Evolutionary conservation across 2,113 vertebrate species (phyloP).

Genomic region (Channa maculata): DNA sequence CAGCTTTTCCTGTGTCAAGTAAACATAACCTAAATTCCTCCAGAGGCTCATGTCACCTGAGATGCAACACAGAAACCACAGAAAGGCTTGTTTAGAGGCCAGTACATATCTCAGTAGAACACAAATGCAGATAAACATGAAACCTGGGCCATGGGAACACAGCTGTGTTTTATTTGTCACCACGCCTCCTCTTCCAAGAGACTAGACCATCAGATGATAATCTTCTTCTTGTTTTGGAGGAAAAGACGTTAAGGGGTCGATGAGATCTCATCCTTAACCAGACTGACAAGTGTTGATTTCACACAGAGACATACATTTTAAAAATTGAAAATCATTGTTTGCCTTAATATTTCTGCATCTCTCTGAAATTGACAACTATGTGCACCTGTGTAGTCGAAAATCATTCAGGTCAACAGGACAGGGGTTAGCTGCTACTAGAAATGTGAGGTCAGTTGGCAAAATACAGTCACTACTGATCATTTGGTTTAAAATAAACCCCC

Average conservation of each 20-base stretch:
- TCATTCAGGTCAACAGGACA: background rate
- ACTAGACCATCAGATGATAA: constrained; percentile 26
- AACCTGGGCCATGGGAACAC: constrained; percentile 51
- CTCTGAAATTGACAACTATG: no score
- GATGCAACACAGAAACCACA: constrained; percentile 62
- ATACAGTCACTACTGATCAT: background rate
- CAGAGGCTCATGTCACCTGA: constrained; percentile 27
- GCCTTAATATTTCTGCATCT: background rate
- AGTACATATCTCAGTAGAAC: constrained; percentile 46
- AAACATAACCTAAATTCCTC: constrained; percentile 40
- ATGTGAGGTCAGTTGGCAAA: background rate
- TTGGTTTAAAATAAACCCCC: background rate
- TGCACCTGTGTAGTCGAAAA: no score
- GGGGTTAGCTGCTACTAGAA: background rate
- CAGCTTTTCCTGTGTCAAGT: constrained; percentile 11
- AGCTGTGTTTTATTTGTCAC: constrained; percentile 63
- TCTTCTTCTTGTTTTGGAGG: constrained; percentile 22
- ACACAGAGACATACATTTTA: constrained; percentile 6
- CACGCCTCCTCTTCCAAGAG: constrained; percentile 34
- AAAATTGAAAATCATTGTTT: background rate
- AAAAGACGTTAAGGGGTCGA: constrained; percentile 14
- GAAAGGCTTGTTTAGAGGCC: constrained; percentile 50
- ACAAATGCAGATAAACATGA: constrained; percentile 50
- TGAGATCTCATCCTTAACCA: constrained; percentile 28
- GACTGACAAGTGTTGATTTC: constrained; percentile 31